Percentiles rank a stretch among this genome's conserved stretches.
Evolutionary conservation across 2,888 invertebrate species (phyloP).

Genomic region (Alloplasta piceator): DNA sequence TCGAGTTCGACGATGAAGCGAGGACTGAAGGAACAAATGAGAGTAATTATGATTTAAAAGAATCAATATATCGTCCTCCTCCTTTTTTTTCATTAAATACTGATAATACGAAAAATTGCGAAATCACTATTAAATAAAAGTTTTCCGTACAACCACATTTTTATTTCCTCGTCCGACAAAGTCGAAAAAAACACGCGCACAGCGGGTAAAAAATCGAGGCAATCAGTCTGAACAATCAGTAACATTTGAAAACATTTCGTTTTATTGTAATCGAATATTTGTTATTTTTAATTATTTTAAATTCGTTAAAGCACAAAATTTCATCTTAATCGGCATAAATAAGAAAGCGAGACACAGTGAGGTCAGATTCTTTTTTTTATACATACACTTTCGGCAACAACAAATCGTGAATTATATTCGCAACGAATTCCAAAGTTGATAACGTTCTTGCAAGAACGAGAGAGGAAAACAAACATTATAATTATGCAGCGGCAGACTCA

Average conservation of each 20-base stretch:
- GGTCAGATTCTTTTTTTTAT: conserved; percentile 61
- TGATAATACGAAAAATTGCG: conserved; percentile 38
- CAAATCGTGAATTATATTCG: conserved; percentile 37
- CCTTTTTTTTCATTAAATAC: background rate
- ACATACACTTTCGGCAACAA: conserved; percentile 62
- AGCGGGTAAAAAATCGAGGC: conserved; percentile 11
- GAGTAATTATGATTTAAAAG: conserved; percentile 1
- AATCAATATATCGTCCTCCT: background rate
- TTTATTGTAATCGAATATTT: conserved; percentile 73
- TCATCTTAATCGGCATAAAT: conserved; percentile 69
- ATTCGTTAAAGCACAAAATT: conserved; percentile 77
- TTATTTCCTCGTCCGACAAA: conserved; percentile 17
- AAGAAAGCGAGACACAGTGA: conserved; percentile 70
- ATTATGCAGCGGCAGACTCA: conserved; percentile 56
- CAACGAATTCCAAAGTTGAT: conserved; percentile 26
- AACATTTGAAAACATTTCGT: conserved; percentile 73
- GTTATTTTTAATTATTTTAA: conserved; percentile 6
- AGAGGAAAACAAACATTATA: conserved; percentile 22
- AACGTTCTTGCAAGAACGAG: conserved; percentile 21
- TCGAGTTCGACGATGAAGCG: conserved; percentile 23
- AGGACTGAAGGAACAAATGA: background rate
- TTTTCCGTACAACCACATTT: conserved; percentile 39
- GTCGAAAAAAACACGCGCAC: background rate
- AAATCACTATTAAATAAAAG: background rate
- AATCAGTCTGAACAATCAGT: conserved; percentile 47